These are phyloP conservation scores for Muschampia staudingeri DNA, from an alignment of 2,888 invertebrate genomes.

Conservation along the genomic window DNA sequence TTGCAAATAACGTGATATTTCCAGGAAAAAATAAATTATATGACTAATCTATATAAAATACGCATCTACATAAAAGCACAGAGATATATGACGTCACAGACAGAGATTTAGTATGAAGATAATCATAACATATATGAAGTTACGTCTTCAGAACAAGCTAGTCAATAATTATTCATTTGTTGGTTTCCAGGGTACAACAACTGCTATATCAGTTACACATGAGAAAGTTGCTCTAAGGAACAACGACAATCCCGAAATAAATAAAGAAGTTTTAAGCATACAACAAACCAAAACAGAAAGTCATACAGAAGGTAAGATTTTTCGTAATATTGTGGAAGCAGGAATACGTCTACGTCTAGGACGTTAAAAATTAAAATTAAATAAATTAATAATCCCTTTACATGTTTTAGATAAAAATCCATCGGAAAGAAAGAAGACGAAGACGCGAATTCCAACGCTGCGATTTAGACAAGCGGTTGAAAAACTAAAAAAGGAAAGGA, in stretches of 20 bases:
- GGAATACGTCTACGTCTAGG: too few species aligned
- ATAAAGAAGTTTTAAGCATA: constrained; percentile 41
- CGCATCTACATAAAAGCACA: too few species aligned
- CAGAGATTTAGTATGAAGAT: too few species aligned
- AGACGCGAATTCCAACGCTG: constrained; percentile 79
- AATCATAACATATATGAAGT: too few species aligned
- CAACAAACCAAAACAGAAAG: constrained; percentile 14
- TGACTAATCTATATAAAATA: too few species aligned
- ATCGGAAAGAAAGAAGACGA: constrained; percentile 71
- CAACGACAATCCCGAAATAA: constrained; percentile 36
- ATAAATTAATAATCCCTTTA: too few species aligned
- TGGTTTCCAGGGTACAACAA: constrained; percentile 24
- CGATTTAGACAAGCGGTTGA: constrained; percentile 78
- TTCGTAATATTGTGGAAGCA: background rate
- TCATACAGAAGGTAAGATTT: background rate
- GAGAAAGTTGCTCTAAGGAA: background rate
- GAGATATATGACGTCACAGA: too few species aligned
- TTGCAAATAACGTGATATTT: too few species aligned
- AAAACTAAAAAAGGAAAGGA: constrained; percentile 70
- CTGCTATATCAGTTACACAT: background rate
- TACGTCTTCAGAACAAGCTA: too few species aligned
- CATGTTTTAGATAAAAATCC: constrained; percentile 68
- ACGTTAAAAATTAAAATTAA: background rate
- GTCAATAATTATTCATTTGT: background rate
- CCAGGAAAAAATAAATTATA: too few species aligned